These are phyloP conservation scores for Hemicrepidius hirtus DNA, from an alignment of 2,888 invertebrate genomes.

Conservation along the genomic window DNA sequence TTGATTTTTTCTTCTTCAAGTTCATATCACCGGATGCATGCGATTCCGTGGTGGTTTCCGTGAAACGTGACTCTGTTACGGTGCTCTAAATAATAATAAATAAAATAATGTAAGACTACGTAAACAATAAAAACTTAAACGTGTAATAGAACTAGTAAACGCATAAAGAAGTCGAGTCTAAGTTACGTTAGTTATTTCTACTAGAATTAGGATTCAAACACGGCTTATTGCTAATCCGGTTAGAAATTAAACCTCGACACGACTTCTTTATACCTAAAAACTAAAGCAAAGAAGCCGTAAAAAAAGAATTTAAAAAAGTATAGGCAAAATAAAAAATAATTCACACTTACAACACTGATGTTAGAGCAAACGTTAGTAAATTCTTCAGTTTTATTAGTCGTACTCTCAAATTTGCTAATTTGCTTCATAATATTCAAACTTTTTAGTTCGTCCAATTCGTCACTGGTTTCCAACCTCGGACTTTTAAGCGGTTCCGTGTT, in stretches of 20 bases:
- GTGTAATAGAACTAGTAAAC: too few species aligned
- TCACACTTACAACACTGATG: conserved; percentile 43
- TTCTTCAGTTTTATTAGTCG: conserved; percentile 20
- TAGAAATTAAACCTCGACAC: too few species aligned
- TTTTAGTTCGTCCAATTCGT: conserved; percentile 59
- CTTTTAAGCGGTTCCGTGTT: conserved; percentile 59
- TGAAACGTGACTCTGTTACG: conserved; percentile 65
- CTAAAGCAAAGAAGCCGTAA: conserved; percentile 24
- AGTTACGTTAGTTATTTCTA: too few species aligned
- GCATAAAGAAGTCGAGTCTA: too few species aligned
- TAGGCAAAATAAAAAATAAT: conserved; percentile 40
- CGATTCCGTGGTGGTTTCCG: conserved; percentile 68
- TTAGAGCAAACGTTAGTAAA: conserved; percentile 50
- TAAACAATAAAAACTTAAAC: too few species aligned
- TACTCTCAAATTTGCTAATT: conserved; percentile 68
- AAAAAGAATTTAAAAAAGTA: not conserved
- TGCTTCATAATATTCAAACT: conserved; percentile 68
- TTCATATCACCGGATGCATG: conserved; percentile 63
- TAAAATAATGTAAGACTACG: not conserved
- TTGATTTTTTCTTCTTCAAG: conserved; percentile 76
- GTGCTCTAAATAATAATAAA: conserved; percentile 66
- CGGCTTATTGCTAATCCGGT: too few species aligned
- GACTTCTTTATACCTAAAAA: not conserved
- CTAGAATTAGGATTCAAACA: too few species aligned
- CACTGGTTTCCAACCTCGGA: conserved; percentile 51